Conservation (phyloP, 2,797 vertebrate species). For the Ceyx erithaca region DNA sequence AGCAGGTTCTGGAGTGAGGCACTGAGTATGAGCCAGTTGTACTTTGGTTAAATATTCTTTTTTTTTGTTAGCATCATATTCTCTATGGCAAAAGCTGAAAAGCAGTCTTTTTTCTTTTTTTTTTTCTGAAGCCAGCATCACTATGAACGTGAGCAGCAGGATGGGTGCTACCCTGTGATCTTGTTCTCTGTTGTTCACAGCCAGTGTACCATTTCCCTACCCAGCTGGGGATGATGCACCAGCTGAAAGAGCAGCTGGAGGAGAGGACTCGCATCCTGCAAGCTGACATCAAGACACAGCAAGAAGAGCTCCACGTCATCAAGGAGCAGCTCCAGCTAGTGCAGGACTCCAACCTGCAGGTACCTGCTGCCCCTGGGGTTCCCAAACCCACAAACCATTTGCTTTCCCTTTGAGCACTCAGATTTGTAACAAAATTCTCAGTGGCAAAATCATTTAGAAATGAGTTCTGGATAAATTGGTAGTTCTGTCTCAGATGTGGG, state of each 20-base stretch:
- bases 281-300: constrained; percentile 87
- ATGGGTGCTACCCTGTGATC: background rate
- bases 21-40: background rate
- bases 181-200: constrained; percentile 16
- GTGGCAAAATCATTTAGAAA: background rate
- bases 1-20: background rate
- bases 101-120: background rate
- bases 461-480: background rate
- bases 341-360: constrained; percentile 86
- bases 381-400: background rate
- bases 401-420: background rate
- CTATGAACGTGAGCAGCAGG: background rate
- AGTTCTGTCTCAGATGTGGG: background rate
- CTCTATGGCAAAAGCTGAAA: background rate
- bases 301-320: constrained; percentile 87
- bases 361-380: background rate
- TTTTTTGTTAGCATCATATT: background rate
- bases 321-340: constrained; percentile 90
- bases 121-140: background rate
- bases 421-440: background rate
- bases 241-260: constrained; percentile 89
- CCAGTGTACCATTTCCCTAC: constrained; percentile 82
- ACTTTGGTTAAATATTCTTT: background rate
- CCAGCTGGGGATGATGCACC: constrained; percentile 87
- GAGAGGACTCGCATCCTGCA: constrained; percentile 88